These are phyloP conservation scores for Elaphurus davidianus DNA, from an alignment of 2,113 vertebrate species.

Conservation along the genomic window DNA sequence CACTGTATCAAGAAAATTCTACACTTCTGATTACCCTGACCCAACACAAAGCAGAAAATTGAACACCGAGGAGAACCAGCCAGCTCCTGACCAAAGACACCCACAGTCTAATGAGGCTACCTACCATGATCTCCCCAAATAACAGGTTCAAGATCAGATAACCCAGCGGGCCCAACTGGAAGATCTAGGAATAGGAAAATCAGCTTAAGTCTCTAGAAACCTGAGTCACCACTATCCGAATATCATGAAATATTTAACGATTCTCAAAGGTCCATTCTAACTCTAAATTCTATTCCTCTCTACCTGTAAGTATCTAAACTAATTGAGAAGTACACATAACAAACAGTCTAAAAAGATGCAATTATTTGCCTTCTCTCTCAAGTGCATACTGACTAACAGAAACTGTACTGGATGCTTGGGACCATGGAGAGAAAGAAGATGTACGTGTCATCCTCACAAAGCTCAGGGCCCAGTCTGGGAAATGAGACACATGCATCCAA, in stretches of 20 bases:
- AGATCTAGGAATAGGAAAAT: constrained; percentile 51
- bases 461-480: not conserved
- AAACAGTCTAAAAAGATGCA: not conserved
- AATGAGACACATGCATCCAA: not conserved
- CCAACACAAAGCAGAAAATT: not conserved
- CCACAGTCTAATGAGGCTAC: not conserved
- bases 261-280: constrained; percentile 27
- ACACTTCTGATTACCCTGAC: not conserved
- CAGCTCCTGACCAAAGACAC: not conserved
- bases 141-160: constrained; percentile 47
- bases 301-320: not conserved
- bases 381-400: not conserved
- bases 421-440: not conserved
- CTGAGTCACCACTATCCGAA: constrained; percentile 27
- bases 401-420: not conserved
- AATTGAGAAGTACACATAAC: not conserved
- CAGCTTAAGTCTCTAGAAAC: constrained; percentile 19
- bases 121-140: not conserved
- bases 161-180: constrained; percentile 37
- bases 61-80: not conserved
- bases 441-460: not conserved
- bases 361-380: not conserved
- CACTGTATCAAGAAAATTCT: not conserved
- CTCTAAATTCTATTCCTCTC: not conserved
- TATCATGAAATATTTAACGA: constrained; percentile 49